phyloP scores from a whole-genome alignment of 1,140 invertebrate genomes.

The Thaumetopoea pityocampa region DNA sequence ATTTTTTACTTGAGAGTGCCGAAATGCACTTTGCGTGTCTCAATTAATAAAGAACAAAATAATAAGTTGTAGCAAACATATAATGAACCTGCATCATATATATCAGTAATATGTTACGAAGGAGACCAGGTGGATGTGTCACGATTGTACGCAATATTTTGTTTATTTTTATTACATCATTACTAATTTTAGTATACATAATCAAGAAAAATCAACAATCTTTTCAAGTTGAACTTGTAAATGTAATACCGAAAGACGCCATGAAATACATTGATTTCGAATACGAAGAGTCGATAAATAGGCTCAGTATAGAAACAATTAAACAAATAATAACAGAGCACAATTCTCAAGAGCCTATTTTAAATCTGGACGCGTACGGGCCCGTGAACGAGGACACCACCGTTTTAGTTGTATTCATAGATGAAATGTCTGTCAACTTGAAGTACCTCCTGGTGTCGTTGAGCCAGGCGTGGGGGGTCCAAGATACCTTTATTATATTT shows the following conservation, averaged over 20 bases:
- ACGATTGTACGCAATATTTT: conserved; percentile 2
- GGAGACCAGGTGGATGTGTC: background rate
- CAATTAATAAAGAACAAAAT: too few relatives aligned
- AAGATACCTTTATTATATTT: conserved; percentile 40
- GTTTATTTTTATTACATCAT: conserved; percentile 4
- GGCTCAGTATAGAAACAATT: conserved; percentile 6
- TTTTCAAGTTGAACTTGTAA: background rate
- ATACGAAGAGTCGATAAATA: background rate
- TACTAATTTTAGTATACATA: conserved; percentile 6
- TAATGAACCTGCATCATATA: background rate
- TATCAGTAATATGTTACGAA: conserved; percentile 4
- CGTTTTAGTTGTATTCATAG: conserved; percentile 34
- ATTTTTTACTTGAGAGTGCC: too few relatives aligned
- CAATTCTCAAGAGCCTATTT: conserved; percentile 30
- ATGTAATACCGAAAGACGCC: conserved; percentile 8
- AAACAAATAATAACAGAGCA: conserved; percentile 18
- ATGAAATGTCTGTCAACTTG: conserved; percentile 22
- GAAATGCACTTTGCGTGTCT: too few relatives aligned
- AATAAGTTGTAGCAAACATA: too few relatives aligned
- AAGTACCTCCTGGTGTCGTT: conserved; percentile 40
- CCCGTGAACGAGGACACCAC: conserved; percentile 22
- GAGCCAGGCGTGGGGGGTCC: conserved; percentile 30
- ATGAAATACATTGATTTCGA: conserved; percentile 15
- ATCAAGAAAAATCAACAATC: conserved; percentile 7
- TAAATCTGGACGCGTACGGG: conserved; percentile 34